A percentile compares a stretch with the other conserved stretches of the same genome.
Evolutionary conservation across 2,888 invertebrate species (phyloP).

Genomic region (Chironomus riparius): DNA sequence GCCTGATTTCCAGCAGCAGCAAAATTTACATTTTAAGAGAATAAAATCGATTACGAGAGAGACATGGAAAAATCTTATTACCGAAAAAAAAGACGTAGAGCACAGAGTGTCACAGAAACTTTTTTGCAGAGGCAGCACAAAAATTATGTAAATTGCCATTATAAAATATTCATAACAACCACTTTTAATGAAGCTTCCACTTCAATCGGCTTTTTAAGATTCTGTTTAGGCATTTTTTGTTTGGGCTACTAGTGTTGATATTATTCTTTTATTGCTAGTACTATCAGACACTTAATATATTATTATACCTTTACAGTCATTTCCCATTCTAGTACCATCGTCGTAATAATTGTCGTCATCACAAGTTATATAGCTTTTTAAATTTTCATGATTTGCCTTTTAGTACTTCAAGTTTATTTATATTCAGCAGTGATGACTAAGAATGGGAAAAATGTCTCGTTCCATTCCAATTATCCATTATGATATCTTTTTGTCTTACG

Average conservation of each 20-base stretch:
- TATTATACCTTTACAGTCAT: too few species aligned
- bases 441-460: too few species aligned
- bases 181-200: background rate
- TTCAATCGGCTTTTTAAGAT: background rate
- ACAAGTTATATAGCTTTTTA: too few species aligned
- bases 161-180: conserved; percentile 19
- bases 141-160: conserved; percentile 18
- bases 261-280: background rate
- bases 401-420: too few species aligned
- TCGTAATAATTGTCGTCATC: too few species aligned
- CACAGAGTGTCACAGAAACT: background rate
- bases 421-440: too few species aligned
- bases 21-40: background rate
- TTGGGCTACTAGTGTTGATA: background rate
- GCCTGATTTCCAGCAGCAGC: background rate
- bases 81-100: background rate
- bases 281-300: background rate
- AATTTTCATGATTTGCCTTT: too few species aligned
- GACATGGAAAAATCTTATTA: too few species aligned
- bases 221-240: background rate
- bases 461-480: too few species aligned
- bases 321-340: too few species aligned
- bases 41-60: background rate
- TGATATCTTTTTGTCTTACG: too few species aligned
- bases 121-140: background rate